Conservation (phyloP, 1,140 invertebrate genomes). For the Drosophila sproati region DNA sequence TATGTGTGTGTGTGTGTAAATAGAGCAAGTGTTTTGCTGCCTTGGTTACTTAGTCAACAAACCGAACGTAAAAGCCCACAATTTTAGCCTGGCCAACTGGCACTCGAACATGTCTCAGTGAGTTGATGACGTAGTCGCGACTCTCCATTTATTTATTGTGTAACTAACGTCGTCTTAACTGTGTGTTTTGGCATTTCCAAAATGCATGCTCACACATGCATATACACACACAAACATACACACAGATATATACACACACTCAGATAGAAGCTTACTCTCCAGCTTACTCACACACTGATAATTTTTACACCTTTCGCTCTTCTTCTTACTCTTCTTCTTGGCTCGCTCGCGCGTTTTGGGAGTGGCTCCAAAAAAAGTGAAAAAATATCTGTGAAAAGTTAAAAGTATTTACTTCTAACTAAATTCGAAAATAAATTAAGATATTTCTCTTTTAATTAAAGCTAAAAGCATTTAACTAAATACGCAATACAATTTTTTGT, state of each 20-base stretch:
- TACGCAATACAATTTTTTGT: slow-evolving; percentile 17
- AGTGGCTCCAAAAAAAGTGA: slow-evolving; percentile 74
- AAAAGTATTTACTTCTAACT: slow-evolving; percentile 40
- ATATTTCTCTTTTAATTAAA: neutral
- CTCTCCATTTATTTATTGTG: slow-evolving; percentile 52
- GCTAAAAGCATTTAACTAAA: neutral
- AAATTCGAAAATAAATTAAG: slow-evolving; percentile 24
- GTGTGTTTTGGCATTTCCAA: slow-evolving; percentile 78
- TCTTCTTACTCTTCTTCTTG: slow-evolving; percentile 58
- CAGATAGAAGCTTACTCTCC: slow-evolving; percentile 42
- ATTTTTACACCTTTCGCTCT: slow-evolving; percentile 26
- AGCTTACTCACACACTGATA: slow-evolving; percentile 39
- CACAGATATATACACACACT: neutral
- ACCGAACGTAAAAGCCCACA: slow-evolving; percentile 24
- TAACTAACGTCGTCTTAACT: slow-evolving; percentile 66
- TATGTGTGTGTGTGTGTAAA: slow-evolving; percentile 31
- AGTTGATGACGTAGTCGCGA: slow-evolving; percentile 72
- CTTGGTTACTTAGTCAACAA: slow-evolving; percentile 52
- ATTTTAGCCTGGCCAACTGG: slow-evolving; percentile 32
- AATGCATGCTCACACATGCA: slow-evolving; percentile 53
- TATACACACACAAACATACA: slow-evolving; percentile 10
- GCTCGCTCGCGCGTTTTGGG: slow-evolving; percentile 70
- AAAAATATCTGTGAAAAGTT: slow-evolving; percentile 35
- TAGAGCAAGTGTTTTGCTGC: slow-evolving; percentile 48
- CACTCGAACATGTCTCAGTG: neutral